Percentiles rank a stretch among this genome's conserved stretches.
Conservation (phyloP, 2,888 invertebrate species). For the Sarcophaga rosellei region DNA sequence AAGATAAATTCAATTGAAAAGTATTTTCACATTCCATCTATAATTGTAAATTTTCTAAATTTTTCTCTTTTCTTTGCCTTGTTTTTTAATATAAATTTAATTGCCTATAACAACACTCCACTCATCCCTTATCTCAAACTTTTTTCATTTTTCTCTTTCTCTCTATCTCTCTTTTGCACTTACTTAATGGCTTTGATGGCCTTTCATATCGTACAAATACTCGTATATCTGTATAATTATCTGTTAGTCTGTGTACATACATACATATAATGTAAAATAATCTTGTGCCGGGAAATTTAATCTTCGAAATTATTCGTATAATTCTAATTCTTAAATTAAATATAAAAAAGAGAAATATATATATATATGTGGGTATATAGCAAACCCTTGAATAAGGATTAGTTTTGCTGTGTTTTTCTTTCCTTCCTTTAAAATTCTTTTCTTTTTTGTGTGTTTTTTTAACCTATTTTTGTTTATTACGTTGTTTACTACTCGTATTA, state of each 20-base stretch:
- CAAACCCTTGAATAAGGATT: constrained; percentile 39
- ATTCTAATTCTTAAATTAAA: constrained; percentile 43
- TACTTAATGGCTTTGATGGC: not conserved
- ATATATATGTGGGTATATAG: too few species aligned
- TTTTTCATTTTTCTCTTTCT: not conserved
- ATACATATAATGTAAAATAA: not conserved
- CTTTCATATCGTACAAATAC: not conserved
- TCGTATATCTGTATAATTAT: not conserved
- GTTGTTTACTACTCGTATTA: constrained; percentile 12
- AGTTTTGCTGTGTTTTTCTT: constrained; percentile 38
- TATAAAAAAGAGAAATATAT: not conserved
- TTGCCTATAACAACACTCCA: not conserved
- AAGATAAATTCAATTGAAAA: not conserved
- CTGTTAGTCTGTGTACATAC: constrained; percentile 10
- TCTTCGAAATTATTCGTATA: constrained; percentile 49
- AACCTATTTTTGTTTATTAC: constrained; percentile 45
- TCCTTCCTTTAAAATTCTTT: constrained; percentile 35
- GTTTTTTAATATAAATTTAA: too few species aligned
- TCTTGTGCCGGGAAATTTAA: constrained; percentile 65
- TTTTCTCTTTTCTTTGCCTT: not conserved
- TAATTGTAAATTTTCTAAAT: not conserved
- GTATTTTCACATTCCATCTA: not conserved
- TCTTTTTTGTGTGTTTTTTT: constrained; percentile 39
- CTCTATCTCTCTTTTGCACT: not conserved
- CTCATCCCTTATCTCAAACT: constrained; percentile 12